Evolutionary conservation across 2,888 invertebrate genomes (phyloP), one percentile per base, ranked within the genome.

Genomic region (Rotaria macrura): DNA sequence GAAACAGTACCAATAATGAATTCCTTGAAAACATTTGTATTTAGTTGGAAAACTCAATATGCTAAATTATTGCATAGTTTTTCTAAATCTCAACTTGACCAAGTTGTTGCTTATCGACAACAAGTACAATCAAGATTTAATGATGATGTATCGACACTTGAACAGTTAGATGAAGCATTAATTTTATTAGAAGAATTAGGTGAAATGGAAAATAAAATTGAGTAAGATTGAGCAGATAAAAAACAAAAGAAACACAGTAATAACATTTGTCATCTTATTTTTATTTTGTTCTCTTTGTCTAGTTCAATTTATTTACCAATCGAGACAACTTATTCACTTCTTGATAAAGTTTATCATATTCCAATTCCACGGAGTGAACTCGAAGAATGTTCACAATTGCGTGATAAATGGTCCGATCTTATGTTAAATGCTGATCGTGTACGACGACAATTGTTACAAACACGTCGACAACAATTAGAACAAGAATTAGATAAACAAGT

Each of bases 401-500:
- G 91, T 52, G 89, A 89, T 54, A 89, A 89, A 84, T 91, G 91
- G 91, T 88, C 88, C 85, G 89, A 89, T 85, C 87, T 91, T 84
- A 88, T 90, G 87, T 89, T 89, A 83, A 87, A 90, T 85, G 90
- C 90, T 2, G 90, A 91, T 43, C 88, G 88, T 54, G 90, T 91
- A 38, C 86, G 89, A 83, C 88, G 89, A 40, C 88, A 88, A n/a
- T 88, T 91, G 25, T 88, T 91, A 52, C 90, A 89, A 87, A 90
- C 91, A 85, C 88, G 89, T 83, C 87, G 91, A 65, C 89, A 88
- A 55, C 89, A 89, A 20, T 90, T 91, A 88, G 90, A 91, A 87
- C 91, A 91, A 87, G 91, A 91, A 87, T 88, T 91, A 25, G 91
- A 91, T 88, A 91, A 91, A 87, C 91, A 91, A 88, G 89, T 90